Evolutionary conservation across 2,888 invertebrate species (phyloP).

Genomic region (Cotesia congregata): DNA sequence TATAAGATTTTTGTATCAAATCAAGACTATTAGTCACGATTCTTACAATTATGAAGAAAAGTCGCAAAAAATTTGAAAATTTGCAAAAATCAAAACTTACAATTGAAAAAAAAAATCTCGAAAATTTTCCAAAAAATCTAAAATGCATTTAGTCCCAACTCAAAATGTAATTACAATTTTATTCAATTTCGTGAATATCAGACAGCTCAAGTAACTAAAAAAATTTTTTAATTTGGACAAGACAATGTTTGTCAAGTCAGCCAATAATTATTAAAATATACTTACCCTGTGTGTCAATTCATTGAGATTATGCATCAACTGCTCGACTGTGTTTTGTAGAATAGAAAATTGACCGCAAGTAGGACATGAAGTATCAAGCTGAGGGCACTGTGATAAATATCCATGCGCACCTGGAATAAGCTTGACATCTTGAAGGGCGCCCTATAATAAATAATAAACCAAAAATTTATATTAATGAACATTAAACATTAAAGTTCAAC

Average conservation of each 20-base stretch:
- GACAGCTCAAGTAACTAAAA: too few relatives aligned
- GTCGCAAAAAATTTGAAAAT: too few relatives aligned
- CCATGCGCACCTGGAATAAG: constrained; percentile 89
- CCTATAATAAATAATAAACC: constrained; percentile 72
- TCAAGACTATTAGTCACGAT: too few relatives aligned
- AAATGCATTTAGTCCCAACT: too few relatives aligned
- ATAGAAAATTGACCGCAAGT: constrained; percentile 91
- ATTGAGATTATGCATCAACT: constrained; percentile 84
- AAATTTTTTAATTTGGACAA: background rate
- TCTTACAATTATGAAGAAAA: too few relatives aligned
- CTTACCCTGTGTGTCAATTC: constrained; percentile 88
- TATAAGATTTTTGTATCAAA: too few relatives aligned
- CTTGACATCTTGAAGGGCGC: constrained; percentile 89
- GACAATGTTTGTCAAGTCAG: background rate
- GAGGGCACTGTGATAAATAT: constrained; percentile 88
- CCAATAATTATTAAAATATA: constrained; percentile 50
- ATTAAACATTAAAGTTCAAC: background rate
- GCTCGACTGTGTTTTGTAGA: constrained; percentile 86
- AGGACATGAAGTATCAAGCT: constrained; percentile 88
- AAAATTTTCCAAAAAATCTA: too few relatives aligned
- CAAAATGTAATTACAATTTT: too few relatives aligned
- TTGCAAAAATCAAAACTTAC: too few relatives aligned
- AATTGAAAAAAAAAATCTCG: too few relatives aligned
- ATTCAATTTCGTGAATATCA: too few relatives aligned
- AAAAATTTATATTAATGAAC: background rate